Base-by-base conservation (phyloP, 2,888 invertebrate genomes). In the Drosophila nr. perissopoda region DNA sequence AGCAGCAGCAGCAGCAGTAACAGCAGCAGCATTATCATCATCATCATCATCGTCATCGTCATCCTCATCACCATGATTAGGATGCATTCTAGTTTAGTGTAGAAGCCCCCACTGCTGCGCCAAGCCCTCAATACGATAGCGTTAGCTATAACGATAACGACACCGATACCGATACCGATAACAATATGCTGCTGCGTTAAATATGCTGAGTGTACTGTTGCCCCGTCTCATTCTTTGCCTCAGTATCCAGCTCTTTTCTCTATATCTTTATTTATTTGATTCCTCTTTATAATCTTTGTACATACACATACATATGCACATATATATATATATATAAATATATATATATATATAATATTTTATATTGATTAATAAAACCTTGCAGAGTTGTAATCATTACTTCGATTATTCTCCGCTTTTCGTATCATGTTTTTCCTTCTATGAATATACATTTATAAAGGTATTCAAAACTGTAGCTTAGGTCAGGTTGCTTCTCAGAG, bases 191-290 rank as follows among this genome's bases (percentile, higher is more conserved):
- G 60, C 58, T 69, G 73, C 57, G 33, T 38, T 53, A 33, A 31
- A 11, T 38, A 21, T 60, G 72, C 73, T 54, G 67, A 21, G 27
- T 21, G 40, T 56, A 71, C 62, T 66, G 40, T 76, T 76, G 71
- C 60, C 42, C 76, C 57, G 36, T 53, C 65, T 58, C n/a, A 42
- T 38, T 61, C 13, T 59, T 34, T 49, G 25, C 40, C 31, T 29
- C 45, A 16, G 54, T 49, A 63, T 48, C 31, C 45, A 54, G 42
- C 58, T 70, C 49, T 52, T 61, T 38, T 42, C 58, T 21, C 33
- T 58, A 31, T 45, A 25, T 36, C 7, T 42, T 36, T 33, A n/a
- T 58, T 40, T 36, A 54, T 54, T 54, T 40, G 31, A n/a, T 31
- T 34, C 40, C n/a, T 36, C 25, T 53, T 36, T 13, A 53, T 38